Conservation (phyloP, 2,113 vertebrate species). For the Zingel zingel region DNA sequence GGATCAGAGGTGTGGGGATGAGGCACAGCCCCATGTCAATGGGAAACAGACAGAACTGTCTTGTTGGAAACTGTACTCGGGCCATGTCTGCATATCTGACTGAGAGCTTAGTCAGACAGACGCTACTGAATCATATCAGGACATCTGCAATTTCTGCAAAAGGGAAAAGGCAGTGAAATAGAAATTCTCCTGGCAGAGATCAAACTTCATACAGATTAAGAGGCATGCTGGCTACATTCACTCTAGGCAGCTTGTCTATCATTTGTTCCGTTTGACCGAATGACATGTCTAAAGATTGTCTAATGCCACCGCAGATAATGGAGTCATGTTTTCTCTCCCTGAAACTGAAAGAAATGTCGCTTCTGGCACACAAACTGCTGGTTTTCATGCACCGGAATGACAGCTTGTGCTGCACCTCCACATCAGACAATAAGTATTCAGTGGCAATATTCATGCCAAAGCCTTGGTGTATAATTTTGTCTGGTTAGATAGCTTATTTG, state of each 20-base stretch:
- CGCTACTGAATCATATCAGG: constrained; percentile 65
- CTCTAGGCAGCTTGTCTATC: constrained; percentile 55
- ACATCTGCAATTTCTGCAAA: constrained; percentile 65
- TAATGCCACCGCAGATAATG: constrained; percentile 59
- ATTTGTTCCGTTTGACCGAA: constrained; percentile 65
- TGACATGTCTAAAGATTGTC: constrained; percentile 65
- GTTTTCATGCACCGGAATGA: constrained; percentile 36
- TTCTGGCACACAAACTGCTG: constrained; percentile 45
- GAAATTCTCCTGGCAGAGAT: constrained; percentile 52
- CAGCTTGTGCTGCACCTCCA: constrained; percentile 19
- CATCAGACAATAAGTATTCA: constrained; percentile 16
- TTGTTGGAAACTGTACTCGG: constrained; percentile 41
- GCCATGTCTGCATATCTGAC: constrained; percentile 62
- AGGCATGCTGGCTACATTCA: constrained; percentile 55
- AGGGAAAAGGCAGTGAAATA: constrained; percentile 47
- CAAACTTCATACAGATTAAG: constrained; percentile 64
- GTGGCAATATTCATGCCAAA: not conserved
- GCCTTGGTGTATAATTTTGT: constrained; percentile 1
- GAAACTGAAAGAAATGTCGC: constrained; percentile 39
- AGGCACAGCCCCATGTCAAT: constrained; percentile 64
- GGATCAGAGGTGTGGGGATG: constrained; percentile 56
- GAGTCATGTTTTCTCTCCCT: constrained; percentile 37
- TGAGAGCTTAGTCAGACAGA: constrained; percentile 60
- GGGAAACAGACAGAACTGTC: constrained; percentile 47
- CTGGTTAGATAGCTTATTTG: not conserved